phyloP scores from a whole-genome alignment of 1,140 invertebrate genomes.

The Solen grandis region DNA sequence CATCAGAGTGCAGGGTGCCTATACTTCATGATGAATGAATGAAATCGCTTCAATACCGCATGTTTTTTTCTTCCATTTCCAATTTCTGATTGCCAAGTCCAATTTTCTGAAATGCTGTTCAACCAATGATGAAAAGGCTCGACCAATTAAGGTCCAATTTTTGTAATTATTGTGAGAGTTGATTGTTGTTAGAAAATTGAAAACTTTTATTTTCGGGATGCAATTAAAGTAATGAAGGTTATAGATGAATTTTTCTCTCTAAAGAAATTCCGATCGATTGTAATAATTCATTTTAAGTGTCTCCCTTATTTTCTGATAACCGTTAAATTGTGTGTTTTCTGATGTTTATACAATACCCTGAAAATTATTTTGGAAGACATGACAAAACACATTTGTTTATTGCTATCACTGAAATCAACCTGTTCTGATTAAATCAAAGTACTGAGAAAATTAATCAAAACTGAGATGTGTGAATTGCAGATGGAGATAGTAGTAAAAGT shows the following conservation, averaged over 20 bases:
- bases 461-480: too few relatives aligned
- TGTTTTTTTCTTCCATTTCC: slow-evolving; percentile 53
- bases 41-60: slow-evolving; percentile 53
- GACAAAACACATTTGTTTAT: too few relatives aligned
- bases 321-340: too few relatives aligned
- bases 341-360: too few relatives aligned
- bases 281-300: slow-evolving; percentile 44
- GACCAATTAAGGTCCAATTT: slow-evolving; percentile 48
- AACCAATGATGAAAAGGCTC: slow-evolving; percentile 46
- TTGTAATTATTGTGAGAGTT: slow-evolving; percentile 56
- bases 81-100: slow-evolving; percentile 50
- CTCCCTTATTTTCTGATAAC: too few relatives aligned
- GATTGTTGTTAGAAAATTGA: slow-evolving; percentile 56
- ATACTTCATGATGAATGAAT: slow-evolving; percentile 25
- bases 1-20: background rate
- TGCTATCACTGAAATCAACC: too few relatives aligned
- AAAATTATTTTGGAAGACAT: too few relatives aligned
- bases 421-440: too few relatives aligned
- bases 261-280: slow-evolving; percentile 39
- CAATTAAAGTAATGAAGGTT: slow-evolving; percentile 55
- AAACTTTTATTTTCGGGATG: slow-evolving; percentile 51
- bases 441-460: too few relatives aligned
- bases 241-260: slow-evolving; percentile 56
- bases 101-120: slow-evolving; percentile 44
- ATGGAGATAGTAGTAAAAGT: too few relatives aligned